phyloP scores from a whole-genome alignment of 2,797 vertebrate genomes.

The Micropoecilia bifurca region DNA sequence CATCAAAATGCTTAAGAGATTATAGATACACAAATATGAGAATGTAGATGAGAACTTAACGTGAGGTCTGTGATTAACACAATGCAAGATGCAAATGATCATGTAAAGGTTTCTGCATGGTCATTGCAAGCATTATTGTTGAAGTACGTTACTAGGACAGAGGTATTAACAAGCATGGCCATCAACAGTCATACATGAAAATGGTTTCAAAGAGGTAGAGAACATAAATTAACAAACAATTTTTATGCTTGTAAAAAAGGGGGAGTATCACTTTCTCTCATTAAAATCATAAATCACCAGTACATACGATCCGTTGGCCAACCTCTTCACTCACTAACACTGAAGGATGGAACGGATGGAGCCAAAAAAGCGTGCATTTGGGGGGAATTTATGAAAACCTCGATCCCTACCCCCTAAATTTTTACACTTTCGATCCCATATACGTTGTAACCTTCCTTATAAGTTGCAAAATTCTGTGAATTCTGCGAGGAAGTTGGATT shows the following conservation, averaged over 20 bases:
- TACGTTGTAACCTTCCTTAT: conserved; percentile 99
- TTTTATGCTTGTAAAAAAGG: conserved; percentile 74
- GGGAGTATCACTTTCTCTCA: conserved; percentile 70
- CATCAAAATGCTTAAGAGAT: conserved; percentile 57
- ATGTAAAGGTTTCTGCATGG: conserved; percentile 71
- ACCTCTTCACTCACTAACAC: conserved; percentile 91
- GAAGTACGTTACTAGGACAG: conserved; percentile 72
- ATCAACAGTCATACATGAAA: conserved; percentile 84
- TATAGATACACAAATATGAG: conserved; percentile 69
- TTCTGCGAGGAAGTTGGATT: conserved; percentile 99
- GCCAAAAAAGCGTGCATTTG: conserved; percentile 87
- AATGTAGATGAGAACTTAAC: conserved; percentile 76
- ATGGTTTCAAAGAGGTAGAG: conserved; percentile 81
- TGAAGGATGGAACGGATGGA: conserved; percentile 89
- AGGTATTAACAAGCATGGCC: conserved; percentile 75
- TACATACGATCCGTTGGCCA: conserved; percentile 89
- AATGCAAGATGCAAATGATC: conserved; percentile 68
- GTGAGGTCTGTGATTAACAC: conserved; percentile 62
- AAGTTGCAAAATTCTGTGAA: conserved; percentile 99
- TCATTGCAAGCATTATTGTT: conserved; percentile 77
- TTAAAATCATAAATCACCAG: conserved; percentile 85
- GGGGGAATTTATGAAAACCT: conserved; percentile 89
- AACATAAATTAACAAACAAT: conserved; percentile 78
- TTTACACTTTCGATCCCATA: conserved; percentile 99
- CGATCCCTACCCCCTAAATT: conserved; percentile 99